Percentiles rank a stretch among this genome's conserved stretches.
phyloP scores from a whole-genome alignment of 2,888 invertebrate species.

The Erebia aethiops region DNA sequence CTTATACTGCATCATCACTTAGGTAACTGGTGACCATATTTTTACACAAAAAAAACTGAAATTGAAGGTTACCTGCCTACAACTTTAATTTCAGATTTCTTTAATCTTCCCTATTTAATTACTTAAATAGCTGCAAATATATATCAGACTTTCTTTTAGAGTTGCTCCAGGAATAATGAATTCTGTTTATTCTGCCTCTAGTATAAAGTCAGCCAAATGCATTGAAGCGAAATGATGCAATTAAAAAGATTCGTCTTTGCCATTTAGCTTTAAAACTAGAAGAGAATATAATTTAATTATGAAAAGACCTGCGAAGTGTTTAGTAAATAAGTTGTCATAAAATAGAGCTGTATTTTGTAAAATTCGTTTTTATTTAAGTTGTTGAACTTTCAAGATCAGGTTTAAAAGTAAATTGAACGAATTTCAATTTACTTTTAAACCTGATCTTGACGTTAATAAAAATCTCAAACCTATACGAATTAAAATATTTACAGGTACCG shows the following conservation, averaged over 20 bases:
- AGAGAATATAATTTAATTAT: slow-evolving; percentile 15
- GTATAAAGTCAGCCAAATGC: slow-evolving; percentile 9
- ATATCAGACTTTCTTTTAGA: neutral
- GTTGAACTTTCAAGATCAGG: neutral
- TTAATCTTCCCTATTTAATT: too few relatives aligned
- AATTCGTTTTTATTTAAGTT: neutral
- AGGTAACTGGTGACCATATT: too few relatives aligned
- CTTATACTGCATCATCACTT: too few relatives aligned
- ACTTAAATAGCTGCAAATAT: neutral
- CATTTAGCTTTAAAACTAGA: neutral
- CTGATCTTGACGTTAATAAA: neutral
- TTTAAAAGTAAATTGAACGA: too few relatives aligned
- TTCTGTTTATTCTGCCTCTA: slow-evolving; percentile 5
- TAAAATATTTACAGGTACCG: neutral
- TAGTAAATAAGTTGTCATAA: neutral
- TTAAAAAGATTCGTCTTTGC: slow-evolving; percentile 13
- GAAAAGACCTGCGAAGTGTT: neutral
- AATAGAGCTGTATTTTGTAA: neutral
- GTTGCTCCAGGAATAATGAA: neutral
- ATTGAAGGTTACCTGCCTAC: too few relatives aligned
- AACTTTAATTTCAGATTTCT: too few relatives aligned
- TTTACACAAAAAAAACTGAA: too few relatives aligned
- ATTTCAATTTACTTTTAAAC: neutral
- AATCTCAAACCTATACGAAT: neutral
- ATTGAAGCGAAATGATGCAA: slow-evolving; percentile 10